Conservation (phyloP, 2,888 invertebrate species). For the Poecilobothrus nobilitatus region DNA sequence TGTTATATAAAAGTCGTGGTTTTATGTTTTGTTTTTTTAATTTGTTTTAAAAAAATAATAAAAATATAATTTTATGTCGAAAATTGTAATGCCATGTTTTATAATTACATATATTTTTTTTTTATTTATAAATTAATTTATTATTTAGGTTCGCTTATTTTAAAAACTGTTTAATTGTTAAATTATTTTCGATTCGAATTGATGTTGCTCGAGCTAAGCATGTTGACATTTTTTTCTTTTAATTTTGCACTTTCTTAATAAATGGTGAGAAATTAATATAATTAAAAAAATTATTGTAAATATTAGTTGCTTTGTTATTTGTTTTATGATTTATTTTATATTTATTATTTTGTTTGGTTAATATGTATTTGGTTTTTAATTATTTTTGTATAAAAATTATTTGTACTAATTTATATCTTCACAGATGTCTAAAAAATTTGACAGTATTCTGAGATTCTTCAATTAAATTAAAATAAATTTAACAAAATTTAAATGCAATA, state of each 20-base stretch:
- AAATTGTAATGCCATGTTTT: not conserved
- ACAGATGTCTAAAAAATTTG: no score
- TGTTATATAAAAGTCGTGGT: conserved; percentile 19
- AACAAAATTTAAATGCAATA: no score
- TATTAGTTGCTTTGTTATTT: conserved; percentile 14
- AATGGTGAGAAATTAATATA: not conserved
- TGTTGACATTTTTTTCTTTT: not conserved
- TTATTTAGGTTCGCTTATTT: conserved; percentile 9
- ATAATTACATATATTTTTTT: not conserved
- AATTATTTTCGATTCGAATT: not conserved
- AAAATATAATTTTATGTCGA: not conserved
- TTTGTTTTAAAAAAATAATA: no score
- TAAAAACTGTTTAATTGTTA: conserved; percentile 13
- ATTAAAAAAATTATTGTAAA: not conserved
- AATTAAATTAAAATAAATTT: no score
- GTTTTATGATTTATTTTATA: conserved; percentile 11
- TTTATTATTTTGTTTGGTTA: no score
- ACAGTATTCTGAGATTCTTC: no score
- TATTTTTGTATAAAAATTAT: no score
- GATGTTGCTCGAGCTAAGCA: not conserved
- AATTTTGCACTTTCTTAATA: conserved; percentile 18
- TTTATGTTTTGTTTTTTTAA: conserved; percentile 8
- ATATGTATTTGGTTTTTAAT: no score
- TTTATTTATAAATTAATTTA: not conserved
- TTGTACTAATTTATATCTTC: no score